Percentiles rank a stretch among this genome's conserved stretches.
phyloP scores from a whole-genome alignment of 2,797 vertebrate genomes.

The Malurus splendens region DNA sequence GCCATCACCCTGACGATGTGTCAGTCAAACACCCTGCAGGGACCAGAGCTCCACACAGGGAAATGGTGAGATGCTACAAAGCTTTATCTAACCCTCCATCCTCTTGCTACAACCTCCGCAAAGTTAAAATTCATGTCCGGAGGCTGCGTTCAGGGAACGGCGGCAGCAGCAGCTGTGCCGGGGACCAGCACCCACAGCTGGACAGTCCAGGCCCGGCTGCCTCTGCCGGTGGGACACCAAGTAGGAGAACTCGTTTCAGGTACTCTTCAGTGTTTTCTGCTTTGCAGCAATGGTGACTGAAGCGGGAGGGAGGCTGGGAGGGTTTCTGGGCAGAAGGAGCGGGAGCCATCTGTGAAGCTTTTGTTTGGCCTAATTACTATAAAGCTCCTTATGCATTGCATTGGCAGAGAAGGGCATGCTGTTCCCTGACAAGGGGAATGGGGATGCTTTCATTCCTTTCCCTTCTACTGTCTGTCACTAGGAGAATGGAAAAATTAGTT shows the following conservation, averaged over 20 bases:
- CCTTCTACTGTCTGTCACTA: background rate
- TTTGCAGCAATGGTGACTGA: constrained; percentile 1
- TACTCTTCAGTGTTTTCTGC: constrained; percentile 62
- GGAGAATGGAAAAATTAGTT: background rate
- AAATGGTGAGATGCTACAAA: constrained; percentile 90
- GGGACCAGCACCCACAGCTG: constrained; percentile 59
- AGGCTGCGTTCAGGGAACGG: constrained; percentile 68
- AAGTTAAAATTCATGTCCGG: constrained; percentile 80
- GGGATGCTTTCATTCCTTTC: background rate
- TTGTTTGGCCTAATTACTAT: constrained; percentile 69
- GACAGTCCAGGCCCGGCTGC: constrained; percentile 53
- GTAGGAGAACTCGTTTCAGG: constrained; percentile 81
- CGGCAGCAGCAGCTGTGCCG: constrained; percentile 63
- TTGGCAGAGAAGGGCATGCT: constrained; percentile 12
- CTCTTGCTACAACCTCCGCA: constrained; percentile 79
- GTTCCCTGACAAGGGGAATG: background rate
- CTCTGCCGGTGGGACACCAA: constrained; percentile 56
- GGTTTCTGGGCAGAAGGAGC: constrained; percentile 18
- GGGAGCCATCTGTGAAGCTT: constrained; percentile 47
- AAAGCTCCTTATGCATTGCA: constrained; percentile 56
- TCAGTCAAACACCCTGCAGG: constrained; percentile 78
- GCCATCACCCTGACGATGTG: constrained; percentile 76
- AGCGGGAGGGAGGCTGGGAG: background rate
- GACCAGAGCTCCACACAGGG: constrained; percentile 73
- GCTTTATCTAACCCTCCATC: constrained; percentile 71